Base-by-base conservation (phyloP, 2,113 vertebrate genomes). In the Saguinus imperator region DNA sequence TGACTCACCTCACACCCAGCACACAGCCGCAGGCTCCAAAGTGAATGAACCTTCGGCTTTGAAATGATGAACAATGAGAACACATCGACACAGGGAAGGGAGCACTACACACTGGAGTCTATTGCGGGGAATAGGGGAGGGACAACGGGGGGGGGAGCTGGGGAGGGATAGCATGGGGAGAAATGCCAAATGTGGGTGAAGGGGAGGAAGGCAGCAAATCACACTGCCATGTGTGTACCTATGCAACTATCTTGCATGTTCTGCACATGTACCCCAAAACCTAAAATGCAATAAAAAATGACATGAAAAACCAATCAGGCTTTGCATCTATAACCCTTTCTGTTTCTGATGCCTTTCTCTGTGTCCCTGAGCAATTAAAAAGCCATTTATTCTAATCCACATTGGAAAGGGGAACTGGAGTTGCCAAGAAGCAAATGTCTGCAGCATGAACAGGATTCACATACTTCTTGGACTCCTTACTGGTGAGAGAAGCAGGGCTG, bases 311-410 rank as follows among this genome's bases (percentile, higher is more conserved):
- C 89, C 17, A 94, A 87, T 76, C 88, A 83, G 89, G 73, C 82
- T 95, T 91, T 90, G 64, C 87, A 12, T 96, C 64, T 91, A 88
- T 93, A 92, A 89, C 57, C 9, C n/a, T 88, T 64, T 79, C 58
- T 68, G 32, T 88, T 45, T 96, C 88, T 76, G 35, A 83, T 86
- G 89, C 57, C 87, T 93, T 95, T 85, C 43, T 95, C 76, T 57
- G 18, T 85, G 68, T 96, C 89, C 92, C 87, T n/a, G 64, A 95
- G 96, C 83, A 95, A 87, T 93, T 95, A 93, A 88, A 95, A 97
- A 95, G n/a, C 9, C 17, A 89, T 96, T 96, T 94, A 94, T 96
- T 95, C 89, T 40, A 23, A 18, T 93, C 75, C 57, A 55, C 0
- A 0, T 80, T 52, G 29, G 82, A 95, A 81, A 48, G 3, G 68